Evolutionary conservation across 2,888 invertebrate species (phyloP).

Genomic region (Teinopalpus imperialis): DNA sequence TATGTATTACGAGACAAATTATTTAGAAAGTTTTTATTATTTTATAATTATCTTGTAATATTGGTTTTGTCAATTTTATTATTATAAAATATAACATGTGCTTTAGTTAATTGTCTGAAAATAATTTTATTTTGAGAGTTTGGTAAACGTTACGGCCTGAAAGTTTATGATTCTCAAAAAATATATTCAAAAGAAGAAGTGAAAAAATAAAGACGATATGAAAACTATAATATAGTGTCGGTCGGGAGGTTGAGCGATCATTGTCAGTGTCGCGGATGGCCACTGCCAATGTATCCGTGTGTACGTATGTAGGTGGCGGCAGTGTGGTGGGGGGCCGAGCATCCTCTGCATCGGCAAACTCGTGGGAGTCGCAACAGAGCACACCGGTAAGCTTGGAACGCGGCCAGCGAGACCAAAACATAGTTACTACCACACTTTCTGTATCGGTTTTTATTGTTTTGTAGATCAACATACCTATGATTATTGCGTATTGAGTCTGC

Average conservation of each 20-base stretch:
- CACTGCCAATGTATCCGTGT: constrained; percentile 61
- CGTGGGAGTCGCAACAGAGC: constrained; percentile 72
- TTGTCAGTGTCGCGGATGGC: constrained; percentile 29
- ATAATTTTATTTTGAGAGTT: too few relatives aligned
- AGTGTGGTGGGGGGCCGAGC: constrained; percentile 67
- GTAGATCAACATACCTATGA: constrained; percentile 70
- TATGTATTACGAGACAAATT: too few relatives aligned
- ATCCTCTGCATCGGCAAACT: constrained; percentile 57
- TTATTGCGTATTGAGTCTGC: constrained; percentile 74
- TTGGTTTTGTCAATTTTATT: too few relatives aligned
- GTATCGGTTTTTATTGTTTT: constrained; percentile 73
- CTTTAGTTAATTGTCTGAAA: too few relatives aligned
- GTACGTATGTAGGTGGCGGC: constrained; percentile 78
- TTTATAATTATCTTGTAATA: too few relatives aligned
- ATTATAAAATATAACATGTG: too few relatives aligned
- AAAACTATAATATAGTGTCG: constrained; percentile 2
- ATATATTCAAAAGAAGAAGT: too few relatives aligned
- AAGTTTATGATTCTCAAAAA: too few relatives aligned
- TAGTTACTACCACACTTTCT: constrained; percentile 62
- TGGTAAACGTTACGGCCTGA: too few relatives aligned
- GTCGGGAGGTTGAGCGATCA: constrained; percentile 5
- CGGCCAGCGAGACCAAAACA: constrained; percentile 58
- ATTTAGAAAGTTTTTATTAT: too few relatives aligned
- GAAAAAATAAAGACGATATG: too few relatives aligned
- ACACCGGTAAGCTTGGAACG: constrained; percentile 75